Percentiles rank a stretch among this genome's conserved stretches.
These are phyloP conservation scores for Heliornis fulica DNA, from an alignment of 2,113 vertebrate species.

Conservation along the genomic window DNA sequence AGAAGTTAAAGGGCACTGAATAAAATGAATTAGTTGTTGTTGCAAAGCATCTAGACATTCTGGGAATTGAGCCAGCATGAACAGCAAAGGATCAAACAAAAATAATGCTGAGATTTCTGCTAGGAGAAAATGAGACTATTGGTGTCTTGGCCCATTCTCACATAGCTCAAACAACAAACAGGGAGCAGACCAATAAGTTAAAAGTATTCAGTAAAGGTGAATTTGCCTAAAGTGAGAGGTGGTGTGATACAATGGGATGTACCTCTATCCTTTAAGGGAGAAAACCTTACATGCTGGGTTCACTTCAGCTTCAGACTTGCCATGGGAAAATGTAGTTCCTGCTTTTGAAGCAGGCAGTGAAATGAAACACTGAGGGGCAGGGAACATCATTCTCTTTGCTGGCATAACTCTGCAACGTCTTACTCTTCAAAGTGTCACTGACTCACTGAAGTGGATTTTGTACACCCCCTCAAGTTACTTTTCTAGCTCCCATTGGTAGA, in stretches of 20 bases:
- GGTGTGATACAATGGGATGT: not conserved
- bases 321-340: not conserved
- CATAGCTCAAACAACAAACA: not conserved
- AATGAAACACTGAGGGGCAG: not conserved
- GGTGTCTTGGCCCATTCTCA: not conserved
- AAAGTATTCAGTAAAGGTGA: not conserved
- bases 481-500: not conserved
- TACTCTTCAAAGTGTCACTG: slow-evolving; percentile 20
- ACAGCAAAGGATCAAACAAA: not conserved
- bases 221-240: not conserved
- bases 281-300: not conserved
- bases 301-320: not conserved
- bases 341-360: not conserved
- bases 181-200: not conserved
- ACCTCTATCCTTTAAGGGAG: not conserved
- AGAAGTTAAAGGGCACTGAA: not conserved
- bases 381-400: not conserved
- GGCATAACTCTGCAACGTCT: not conserved
- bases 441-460: slow-evolving; percentile 19
- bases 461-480: not conserved
- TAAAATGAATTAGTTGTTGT: not conserved
- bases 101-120: not conserved
- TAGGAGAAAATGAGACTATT: not conserved
- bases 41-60: slow-evolving; percentile 12
- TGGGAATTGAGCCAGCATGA: not conserved